These are phyloP conservation scores for Caenorhabditis becei DNA, from an alignment of 2,888 invertebrate genomes.

Conservation along the genomic window DNA sequence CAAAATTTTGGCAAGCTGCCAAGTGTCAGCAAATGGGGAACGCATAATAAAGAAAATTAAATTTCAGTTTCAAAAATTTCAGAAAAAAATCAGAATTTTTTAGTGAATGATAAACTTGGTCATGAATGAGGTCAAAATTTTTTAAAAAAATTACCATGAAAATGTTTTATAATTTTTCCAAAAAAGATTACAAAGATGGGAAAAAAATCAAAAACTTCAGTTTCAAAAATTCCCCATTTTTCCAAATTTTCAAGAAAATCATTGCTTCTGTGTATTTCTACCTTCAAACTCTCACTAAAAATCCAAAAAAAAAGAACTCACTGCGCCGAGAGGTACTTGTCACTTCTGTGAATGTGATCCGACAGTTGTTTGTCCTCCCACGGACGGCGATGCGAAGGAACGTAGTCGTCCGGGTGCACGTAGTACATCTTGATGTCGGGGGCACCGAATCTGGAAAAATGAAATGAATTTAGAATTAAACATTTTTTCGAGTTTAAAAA, in stretches of 20 bases:
- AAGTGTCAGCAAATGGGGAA: too few relatives aligned
- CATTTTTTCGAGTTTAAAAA: neutral
- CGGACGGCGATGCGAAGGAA: conserved; percentile 68
- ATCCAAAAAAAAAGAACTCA: conserved; percentile 36
- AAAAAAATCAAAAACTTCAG: too few relatives aligned
- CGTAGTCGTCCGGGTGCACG: conserved; percentile 78
- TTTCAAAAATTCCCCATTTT: neutral
- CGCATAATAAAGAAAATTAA: too few relatives aligned
- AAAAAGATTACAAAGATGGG: neutral
- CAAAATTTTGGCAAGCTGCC: too few relatives aligned
- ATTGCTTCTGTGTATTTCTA: neutral
- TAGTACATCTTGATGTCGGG: conserved; percentile 77
- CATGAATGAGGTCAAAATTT: too few relatives aligned
- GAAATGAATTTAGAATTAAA: too few relatives aligned
- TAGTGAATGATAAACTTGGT: too few relatives aligned
- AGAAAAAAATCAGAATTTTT: too few relatives aligned
- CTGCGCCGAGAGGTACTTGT: conserved; percentile 64
- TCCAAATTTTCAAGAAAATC: neutral
- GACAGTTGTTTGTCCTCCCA: conserved; percentile 72
- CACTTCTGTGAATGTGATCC: conserved; percentile 63
- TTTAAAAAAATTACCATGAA: too few relatives aligned
- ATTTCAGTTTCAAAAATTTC: too few relatives aligned
- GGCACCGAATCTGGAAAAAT: conserved; percentile 75
- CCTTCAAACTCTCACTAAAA: too few relatives aligned
- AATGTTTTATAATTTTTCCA: neutral